Percentiles rank a stretch among this genome's conserved stretches.
These are phyloP conservation scores for Pangasianodon hypophthalmus DNA, from an alignment of 2,113 vertebrate species.

Conservation along the genomic window DNA sequence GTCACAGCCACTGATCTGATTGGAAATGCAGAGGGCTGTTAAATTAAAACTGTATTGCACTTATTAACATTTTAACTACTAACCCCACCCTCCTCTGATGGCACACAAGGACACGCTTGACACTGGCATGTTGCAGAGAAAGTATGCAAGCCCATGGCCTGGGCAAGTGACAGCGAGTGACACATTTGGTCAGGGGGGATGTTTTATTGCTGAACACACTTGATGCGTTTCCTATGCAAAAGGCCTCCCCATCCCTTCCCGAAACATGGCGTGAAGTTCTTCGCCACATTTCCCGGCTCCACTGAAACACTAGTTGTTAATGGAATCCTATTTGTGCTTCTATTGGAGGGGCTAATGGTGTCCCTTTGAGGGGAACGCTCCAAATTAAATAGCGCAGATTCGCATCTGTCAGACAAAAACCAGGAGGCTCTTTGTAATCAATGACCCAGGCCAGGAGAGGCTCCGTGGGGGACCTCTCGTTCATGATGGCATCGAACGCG, in stretches of 20 bases:
- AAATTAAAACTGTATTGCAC: conserved; percentile 83
- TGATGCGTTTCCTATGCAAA: conserved; percentile 48
- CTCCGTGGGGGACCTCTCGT: conserved; percentile 66
- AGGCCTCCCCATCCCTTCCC: conserved; percentile 30
- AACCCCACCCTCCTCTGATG: conserved; percentile 79
- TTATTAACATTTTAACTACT: conserved; percentile 83
- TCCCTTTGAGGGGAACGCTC: conserved; percentile 80
- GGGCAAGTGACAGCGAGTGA: conserved; percentile 9
- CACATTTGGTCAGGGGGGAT: conserved; percentile 16
- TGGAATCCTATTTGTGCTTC: conserved; percentile 80
- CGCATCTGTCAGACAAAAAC: conserved; percentile 83
- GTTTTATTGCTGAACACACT: conserved; percentile 37
- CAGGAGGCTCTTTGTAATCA: conserved; percentile 83
- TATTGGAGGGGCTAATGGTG: conserved; percentile 79
- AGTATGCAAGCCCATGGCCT: conserved; percentile 57
- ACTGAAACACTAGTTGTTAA: conserved; percentile 74
- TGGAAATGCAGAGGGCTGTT: conserved; percentile 82
- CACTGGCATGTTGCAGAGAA: conserved; percentile 73
- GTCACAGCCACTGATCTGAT: conserved; percentile 82
- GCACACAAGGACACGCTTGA: conserved; percentile 77
- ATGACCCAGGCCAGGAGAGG: conserved; percentile 77
- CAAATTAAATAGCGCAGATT: conserved; percentile 82
- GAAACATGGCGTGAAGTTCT: conserved; percentile 67
- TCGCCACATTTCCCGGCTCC: conserved; percentile 63
- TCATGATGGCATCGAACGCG: conserved; percentile 69